Evolutionary conservation across 2,113 vertebrate species (phyloP), one percentile per base, ranked within the genome.

Genomic region (Neoarius graeffei): DNA sequence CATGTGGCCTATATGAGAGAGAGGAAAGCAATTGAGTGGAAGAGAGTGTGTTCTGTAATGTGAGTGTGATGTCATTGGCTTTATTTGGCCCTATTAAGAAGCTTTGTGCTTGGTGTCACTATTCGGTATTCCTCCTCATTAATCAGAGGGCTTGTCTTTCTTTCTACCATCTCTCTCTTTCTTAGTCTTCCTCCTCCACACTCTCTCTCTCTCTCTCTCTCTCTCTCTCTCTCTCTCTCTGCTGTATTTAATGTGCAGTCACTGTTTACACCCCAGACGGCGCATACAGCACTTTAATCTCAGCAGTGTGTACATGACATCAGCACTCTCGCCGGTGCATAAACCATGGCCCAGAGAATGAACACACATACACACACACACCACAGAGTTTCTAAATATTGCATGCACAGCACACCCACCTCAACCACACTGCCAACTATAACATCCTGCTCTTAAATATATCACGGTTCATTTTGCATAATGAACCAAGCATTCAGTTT

Each of bases 261-360:
- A 89, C 88, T 86, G 90, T 89, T 91, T 88, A 91, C 90, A 91
- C 90, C 88, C 90, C 86, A 89, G 90, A 89, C 88, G 60, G 86
- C 71, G 86, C 69, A 42, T 84, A 82, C 88, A 87, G 88, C 90
- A 91, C 90, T 91, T 89, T 91, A 91, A 91, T 91, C 90, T 91
- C 74, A 57, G 60, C 85, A 89, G 90, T 89, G 88, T 89, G 86
- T 91, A 91, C 85, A 90, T 91, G 90, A 89, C 88, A 91, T 91
- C 90, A 91, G 90, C 88, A 89, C 88, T 89, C 86, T 88, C 64
- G 80, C 83, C 81, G 20, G 83, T 89, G 90, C 90, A 91, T 91
- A 89, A 89, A 91, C 88, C 71, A 89, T 85, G 81, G 87, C 25
- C 67, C 76, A 87, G 35, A 77, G 85, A 85, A 87, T 57, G 52